phyloP scores from a whole-genome alignment of 2,113 vertebrate genomes.

The Nasalis larvatus region DNA sequence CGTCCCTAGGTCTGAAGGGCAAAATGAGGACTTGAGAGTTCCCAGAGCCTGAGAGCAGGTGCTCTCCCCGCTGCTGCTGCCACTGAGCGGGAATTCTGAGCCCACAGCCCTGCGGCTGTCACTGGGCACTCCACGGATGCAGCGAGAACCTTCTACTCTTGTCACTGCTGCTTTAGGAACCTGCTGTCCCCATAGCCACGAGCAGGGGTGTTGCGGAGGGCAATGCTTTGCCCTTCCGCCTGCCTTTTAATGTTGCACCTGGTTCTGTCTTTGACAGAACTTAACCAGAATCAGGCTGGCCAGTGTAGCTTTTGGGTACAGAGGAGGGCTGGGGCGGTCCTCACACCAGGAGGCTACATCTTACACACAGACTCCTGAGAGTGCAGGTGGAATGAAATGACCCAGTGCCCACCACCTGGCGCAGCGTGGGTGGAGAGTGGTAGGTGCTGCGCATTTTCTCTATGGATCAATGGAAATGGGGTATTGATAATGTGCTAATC shows the following conservation, averaged over 20 bases:
- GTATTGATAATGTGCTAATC: not conserved
- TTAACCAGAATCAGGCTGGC: not conserved
- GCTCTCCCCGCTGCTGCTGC: not conserved
- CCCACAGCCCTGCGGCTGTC: not conserved
- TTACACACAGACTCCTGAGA: not conserved
- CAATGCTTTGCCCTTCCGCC: not conserved
- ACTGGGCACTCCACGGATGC: not conserved
- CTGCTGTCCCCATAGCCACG: too few species aligned
- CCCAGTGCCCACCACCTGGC: not conserved
- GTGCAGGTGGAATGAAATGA: not conserved
- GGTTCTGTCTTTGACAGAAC: not conserved
- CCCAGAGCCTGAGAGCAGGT: not conserved
- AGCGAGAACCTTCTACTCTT: not conserved
- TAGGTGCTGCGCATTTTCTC: not conserved
- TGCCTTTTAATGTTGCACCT: not conserved
- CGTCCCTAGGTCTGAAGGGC: too few species aligned
- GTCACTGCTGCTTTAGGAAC: too few species aligned
- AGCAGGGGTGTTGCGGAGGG: too few species aligned
- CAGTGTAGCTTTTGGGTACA: not conserved
- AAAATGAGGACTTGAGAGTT: not conserved
- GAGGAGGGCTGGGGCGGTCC: not conserved
- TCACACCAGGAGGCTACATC: not conserved
- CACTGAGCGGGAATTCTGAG: not conserved
- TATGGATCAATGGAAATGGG: not conserved
- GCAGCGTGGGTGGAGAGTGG: fast-evolving